Evolutionary conservation across 2,113 vertebrate genomes (phyloP).

Genomic region (Ceratotherium simum): DNA sequence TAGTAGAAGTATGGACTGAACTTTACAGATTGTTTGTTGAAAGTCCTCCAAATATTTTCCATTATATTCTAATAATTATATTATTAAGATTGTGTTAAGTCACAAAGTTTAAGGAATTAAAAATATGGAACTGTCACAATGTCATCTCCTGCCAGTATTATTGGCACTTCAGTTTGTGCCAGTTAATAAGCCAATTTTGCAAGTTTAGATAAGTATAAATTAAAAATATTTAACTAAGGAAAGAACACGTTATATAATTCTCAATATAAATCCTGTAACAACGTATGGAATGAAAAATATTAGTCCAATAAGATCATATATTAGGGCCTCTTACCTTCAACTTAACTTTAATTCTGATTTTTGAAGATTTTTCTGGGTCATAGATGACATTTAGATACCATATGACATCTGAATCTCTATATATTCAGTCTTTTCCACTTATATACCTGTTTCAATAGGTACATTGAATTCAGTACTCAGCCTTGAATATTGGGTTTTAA

Average conservation of each 20-base stretch:
- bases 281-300: not conserved
- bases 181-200: not conserved
- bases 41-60: not conserved
- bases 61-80: not conserved
- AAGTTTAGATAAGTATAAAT: not conserved
- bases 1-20: not conserved
- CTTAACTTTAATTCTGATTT: not conserved
- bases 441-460: not conserved
- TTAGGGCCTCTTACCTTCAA: not conserved
- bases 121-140: not conserved
- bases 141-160: too few species aligned
- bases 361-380: not conserved
- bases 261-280: not conserved
- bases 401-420: not conserved
- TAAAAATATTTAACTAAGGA: not conserved
- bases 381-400: not conserved
- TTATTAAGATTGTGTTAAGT: not conserved
- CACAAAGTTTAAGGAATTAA: not conserved
- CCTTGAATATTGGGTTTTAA: not conserved
- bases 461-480: not conserved
- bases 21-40: not conserved
- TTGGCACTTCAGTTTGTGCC: not conserved
- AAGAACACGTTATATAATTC: not conserved
- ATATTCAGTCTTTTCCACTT: not conserved
- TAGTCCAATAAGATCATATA: not conserved